Base-by-base conservation (phyloP, 64 coral and sea anemone species). In the Exaiptasia diaphana region DNA sequence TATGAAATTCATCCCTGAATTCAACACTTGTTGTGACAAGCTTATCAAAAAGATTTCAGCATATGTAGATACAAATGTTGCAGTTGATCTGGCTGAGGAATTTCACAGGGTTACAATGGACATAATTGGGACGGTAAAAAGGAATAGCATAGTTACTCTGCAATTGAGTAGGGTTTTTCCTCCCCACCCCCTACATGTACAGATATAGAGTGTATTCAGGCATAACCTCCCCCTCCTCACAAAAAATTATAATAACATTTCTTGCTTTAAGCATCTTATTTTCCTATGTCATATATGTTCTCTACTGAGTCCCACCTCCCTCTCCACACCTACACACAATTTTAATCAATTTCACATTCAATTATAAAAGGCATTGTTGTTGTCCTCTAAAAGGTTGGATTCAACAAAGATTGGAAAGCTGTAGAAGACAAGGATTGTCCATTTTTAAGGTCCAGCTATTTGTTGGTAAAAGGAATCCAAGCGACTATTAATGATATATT, bases 1-100 rank as follows among this genome's bases (percentile, higher is more conserved):
- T 20, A 83, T 89, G 73, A 95, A 95, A 21, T 50, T 95, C 33
- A 95, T 95, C 79, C 30, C 82, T 54, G 72, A 85, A n/a, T 95
- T 95, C 38, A 95, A 95, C 30, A 14, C 27, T 1, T 79, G 72
- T 39, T 89, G 86, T 67, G 74, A 95, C 41, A 50, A 57, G 26
- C 84, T 95, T 37, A 26, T 95, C 18, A 53, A 31, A 4, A 89
- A 77, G 40, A 62, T 95, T 28, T 33, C 50, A 58, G 39, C 64
- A 60, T 50, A 89, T 60, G 73, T 79, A 69, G 91, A 95, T 85
- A 86, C 64, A 17, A 79, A 53, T 12, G 73, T 49, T 13, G 41
- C 61, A 62, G 80, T 89, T 1, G 62, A 76, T 43, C 82, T 93
- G 78, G 79, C 56, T 29, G 85, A 93, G 6, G 91, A 89, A 20